These are phyloP conservation scores for Dendrolimus punctatus DNA, from an alignment of 1,140 invertebrate genomes.

Conservation along the genomic window DNA sequence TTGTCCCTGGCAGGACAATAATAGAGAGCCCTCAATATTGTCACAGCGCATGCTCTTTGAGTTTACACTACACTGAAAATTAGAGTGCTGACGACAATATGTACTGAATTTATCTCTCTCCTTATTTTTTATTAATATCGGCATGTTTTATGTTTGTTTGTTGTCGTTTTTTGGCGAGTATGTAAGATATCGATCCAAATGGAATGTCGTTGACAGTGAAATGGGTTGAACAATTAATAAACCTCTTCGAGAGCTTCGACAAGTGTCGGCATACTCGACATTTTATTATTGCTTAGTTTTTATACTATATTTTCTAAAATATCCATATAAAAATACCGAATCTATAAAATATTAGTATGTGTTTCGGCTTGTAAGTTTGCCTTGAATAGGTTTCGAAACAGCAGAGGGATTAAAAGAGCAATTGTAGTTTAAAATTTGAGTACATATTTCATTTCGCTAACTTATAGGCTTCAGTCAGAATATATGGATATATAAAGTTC, in stretches of 20 bases:
- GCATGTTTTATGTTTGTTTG: slow-evolving; percentile 29
- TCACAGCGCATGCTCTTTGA: slow-evolving; percentile 53
- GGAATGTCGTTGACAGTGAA: slow-evolving; percentile 65
- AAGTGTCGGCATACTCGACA: slow-evolving; percentile 40
- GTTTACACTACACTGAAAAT: slow-evolving; percentile 68
- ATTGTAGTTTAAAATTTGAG: no score
- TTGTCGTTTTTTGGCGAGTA: slow-evolving; percentile 34
- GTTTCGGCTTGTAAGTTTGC: no score
- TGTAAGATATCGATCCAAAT: slow-evolving; percentile 43
- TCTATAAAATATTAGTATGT: no score
- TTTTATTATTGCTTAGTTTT: slow-evolving; percentile 7
- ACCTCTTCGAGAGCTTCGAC: slow-evolving; percentile 36
- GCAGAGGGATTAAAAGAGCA: no score
- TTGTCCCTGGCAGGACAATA: slow-evolving; percentile 40
- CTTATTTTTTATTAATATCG: slow-evolving; percentile 56
- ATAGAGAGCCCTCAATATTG: slow-evolving; percentile 40
- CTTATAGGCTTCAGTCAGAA: no score
- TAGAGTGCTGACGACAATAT: slow-evolving; percentile 57
- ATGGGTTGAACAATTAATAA: slow-evolving; percentile 67
- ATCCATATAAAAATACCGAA: no score
- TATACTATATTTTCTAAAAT: no score
- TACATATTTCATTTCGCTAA: no score
- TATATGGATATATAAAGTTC: no score
- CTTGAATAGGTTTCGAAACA: no score
- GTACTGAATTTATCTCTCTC: slow-evolving; percentile 42